phyloP scores from a whole-genome alignment of 2,888 invertebrate genomes.

The Cenopis cana region DNA sequence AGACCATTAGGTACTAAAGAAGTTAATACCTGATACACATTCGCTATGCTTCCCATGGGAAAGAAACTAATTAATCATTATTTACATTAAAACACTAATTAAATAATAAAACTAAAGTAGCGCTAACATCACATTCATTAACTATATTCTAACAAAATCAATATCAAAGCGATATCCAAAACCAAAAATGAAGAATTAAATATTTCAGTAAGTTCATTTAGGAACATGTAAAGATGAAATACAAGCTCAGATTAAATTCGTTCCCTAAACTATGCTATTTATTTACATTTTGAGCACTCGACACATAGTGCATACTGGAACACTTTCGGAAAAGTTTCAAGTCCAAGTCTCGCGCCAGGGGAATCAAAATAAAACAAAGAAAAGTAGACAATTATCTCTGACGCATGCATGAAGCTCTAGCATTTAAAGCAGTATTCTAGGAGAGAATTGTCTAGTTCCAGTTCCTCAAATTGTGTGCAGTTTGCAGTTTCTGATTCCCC shows the following conservation, averaged over 20 bases:
- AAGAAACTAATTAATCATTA: conserved; percentile 31
- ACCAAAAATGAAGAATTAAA: conserved; percentile 31
- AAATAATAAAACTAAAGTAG: conserved; percentile 61
- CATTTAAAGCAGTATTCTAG: not conserved
- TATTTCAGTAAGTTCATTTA: conserved; percentile 34
- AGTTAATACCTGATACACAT: not conserved
- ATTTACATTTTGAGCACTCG: conserved; percentile 76
- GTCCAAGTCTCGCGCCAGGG: conserved; percentile 54
- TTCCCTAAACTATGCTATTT: conserved; percentile 53
- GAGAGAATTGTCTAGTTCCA: not conserved
- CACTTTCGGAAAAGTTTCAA: conserved; percentile 81
- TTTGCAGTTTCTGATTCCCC: not conserved
- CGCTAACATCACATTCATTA: conserved; percentile 69
- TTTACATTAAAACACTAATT: conserved; percentile 50
- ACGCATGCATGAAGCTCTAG: not conserved
- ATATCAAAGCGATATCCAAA: conserved; percentile 42
- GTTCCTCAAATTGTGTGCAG: not conserved
- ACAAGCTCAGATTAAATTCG: conserved; percentile 39
- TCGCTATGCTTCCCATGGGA: conserved; percentile 18
- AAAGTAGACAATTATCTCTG: not conserved
- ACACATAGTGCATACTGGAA: conserved; percentile 82
- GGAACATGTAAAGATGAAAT: conserved; percentile 44
- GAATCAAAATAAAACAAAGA: not conserved
- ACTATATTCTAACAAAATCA: conserved; percentile 52
- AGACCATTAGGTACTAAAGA: not conserved